These are phyloP conservation scores for Macroteleia sp. DNA, from an alignment of 2,888 invertebrate genomes.

Conservation along the genomic window DNA sequence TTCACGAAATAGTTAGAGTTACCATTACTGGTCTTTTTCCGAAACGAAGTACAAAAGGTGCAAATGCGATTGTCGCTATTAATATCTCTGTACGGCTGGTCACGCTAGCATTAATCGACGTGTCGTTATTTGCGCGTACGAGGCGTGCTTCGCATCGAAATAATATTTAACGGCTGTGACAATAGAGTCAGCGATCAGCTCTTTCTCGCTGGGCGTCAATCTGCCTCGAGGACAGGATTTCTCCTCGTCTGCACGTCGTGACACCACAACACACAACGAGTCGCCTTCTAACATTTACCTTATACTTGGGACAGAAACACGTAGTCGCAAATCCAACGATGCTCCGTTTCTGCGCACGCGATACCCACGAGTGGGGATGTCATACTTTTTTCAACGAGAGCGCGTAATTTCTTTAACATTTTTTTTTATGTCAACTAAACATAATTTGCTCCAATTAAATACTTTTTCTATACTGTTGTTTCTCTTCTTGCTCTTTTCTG, in stretches of 20 bases:
- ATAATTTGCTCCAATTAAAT: no score
- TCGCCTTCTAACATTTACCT: conserved; percentile 23
- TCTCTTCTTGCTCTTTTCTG: no score
- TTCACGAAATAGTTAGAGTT: no score
- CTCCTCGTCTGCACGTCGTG: conserved; percentile 55
- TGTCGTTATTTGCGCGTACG: conserved; percentile 77
- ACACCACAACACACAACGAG: conserved; percentile 27
- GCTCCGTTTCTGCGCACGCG: conserved; percentile 46
- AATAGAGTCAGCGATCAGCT: conserved; percentile 70
- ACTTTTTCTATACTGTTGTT: no score
- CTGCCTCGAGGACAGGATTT: conserved; percentile 64
- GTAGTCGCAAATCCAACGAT: conserved; percentile 22
- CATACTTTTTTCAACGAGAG: conserved; percentile 27
- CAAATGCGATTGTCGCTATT: conserved; percentile 70
- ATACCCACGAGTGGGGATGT: conserved; percentile 41
- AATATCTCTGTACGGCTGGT: conserved; percentile 72
- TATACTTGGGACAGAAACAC: conserved; percentile 22
- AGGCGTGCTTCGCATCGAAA: conserved; percentile 78
- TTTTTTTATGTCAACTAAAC: no score
- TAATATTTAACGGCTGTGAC: conserved; percentile 76
- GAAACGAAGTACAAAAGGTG: conserved; percentile 18
- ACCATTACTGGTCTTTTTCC: no score
- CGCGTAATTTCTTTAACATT: conserved; percentile 28
- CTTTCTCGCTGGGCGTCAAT: conserved; percentile 66
- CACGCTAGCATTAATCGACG: conserved; percentile 78